These are phyloP conservation scores for Nymphicus hollandicus DNA, from an alignment of 2,113 vertebrate genomes.

Conservation along the genomic window DNA sequence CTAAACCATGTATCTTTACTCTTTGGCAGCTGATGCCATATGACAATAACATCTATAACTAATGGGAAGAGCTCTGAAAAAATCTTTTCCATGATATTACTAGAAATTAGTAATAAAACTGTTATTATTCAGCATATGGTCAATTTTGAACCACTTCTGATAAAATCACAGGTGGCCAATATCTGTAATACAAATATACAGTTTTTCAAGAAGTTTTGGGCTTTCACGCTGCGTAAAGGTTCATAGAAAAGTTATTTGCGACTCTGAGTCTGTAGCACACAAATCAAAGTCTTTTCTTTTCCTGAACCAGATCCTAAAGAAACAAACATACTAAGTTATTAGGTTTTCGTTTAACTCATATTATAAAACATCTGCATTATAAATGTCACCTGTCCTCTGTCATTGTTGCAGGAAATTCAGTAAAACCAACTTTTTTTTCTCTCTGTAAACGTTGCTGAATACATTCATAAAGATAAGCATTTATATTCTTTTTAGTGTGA, in stretches of 20 bases:
- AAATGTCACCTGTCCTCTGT: background rate
- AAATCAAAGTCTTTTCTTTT: background rate
- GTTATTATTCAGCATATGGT: background rate
- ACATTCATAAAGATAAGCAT: background rate
- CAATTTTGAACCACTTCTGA: background rate
- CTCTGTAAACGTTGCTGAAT: background rate
- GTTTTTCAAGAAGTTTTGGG: background rate
- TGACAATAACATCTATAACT: background rate
- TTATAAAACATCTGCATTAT: background rate
- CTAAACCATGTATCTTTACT: background rate
- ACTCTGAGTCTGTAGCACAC: background rate
- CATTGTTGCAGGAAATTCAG: background rate
- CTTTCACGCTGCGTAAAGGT: background rate
- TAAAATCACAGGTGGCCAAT: background rate
- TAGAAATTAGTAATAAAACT: background rate
- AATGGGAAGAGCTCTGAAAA: background rate
- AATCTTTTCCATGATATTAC: background rate
- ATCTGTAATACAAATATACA: background rate
- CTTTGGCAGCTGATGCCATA: background rate
- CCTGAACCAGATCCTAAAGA: background rate
- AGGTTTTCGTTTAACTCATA: background rate
- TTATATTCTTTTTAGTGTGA: background rate
- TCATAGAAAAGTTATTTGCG: background rate
- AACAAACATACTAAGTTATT: background rate
- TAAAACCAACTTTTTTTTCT: background rate